Evolutionary conservation across 2,888 invertebrate species (phyloP), one percentile per base, ranked within the genome.

Genomic region (Eupithecia exiguata): DNA sequence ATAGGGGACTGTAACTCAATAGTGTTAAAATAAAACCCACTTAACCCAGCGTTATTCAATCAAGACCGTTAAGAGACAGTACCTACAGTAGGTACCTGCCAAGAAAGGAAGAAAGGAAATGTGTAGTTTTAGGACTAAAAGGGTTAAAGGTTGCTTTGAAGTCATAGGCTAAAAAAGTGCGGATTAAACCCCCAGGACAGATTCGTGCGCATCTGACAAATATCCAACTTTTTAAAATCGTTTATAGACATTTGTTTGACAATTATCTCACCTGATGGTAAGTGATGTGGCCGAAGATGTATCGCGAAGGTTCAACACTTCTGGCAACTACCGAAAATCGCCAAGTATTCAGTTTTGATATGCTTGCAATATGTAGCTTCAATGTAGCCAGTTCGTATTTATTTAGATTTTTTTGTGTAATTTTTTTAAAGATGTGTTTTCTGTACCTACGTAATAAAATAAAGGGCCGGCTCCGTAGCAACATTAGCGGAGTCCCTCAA

Each of bases 41-140:
- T 90, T 89, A 88, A 79, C 85, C 85, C 84, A 74, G 82, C 86
- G 81, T 89, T 88, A 91, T 90, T 89, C 84, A 88, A 90, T 91
- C 84, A 87, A 79, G 80, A 80, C 84, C 82, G 12, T 21, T 53
- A 53, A 79, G 76, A 71, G 78, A 80, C 21, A 53, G 49, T 49
- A 49, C 49, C 49, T 78, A 69, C 30, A 30, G 30, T 30, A 30
- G 30, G 78, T 65, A 10, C 18, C 36, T 38, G 6, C 10, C 6
- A 40, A 14, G 40, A 43, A 25, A n/a, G n/a, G 2, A 25, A 40
- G 66, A 66, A 40, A 66, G 40, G 40, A 66, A 66, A 66, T 66
- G 16, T 66, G 25, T 66, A 66, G 66, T 25, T 40, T 66, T 66
- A 66, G 66, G 40, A 12, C 40, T 21, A 40, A 66, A 66, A 66